A percentile compares a stretch with the other conserved stretches of the same genome.
phyloP scores from a whole-genome alignment of 2,113 vertebrate species.

The Peromyscus leucopus region DNA sequence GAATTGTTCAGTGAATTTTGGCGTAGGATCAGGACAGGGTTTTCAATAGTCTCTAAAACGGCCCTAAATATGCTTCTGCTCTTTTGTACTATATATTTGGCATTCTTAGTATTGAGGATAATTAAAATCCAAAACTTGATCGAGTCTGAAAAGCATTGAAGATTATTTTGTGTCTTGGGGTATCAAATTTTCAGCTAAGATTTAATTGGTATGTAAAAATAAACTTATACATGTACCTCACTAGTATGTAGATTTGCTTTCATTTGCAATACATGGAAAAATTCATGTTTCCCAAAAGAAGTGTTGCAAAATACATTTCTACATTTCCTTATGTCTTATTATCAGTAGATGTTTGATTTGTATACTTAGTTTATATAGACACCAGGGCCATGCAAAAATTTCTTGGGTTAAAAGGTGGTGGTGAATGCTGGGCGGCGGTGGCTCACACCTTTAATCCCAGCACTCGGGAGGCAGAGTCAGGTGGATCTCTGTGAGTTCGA shows the following conservation, averaged over 20 bases:
- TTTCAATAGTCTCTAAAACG: not conserved
- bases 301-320: not conserved
- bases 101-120: not conserved
- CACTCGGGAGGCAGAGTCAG: too few species aligned
- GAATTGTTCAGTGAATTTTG: not conserved
- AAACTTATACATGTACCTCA: not conserved
- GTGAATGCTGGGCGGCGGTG: too few species aligned
- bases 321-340: not conserved
- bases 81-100: not conserved
- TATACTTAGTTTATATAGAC: not conserved
- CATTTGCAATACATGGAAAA: not conserved
- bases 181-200: not conserved
- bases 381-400: not conserved
- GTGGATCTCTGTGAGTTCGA: too few species aligned
- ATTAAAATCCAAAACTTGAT: not conserved
- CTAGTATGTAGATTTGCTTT: not conserved
- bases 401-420: not conserved
- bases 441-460: too few species aligned
- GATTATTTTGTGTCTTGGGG: not conserved
- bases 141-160: not conserved
- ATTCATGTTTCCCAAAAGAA: not conserved
- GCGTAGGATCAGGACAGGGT: not conserved
- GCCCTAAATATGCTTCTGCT: not conserved
- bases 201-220: not conserved
- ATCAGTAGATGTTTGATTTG: not conserved